phyloP scores from a whole-genome alignment of 2,113 vertebrate species.

The Felis chaus region DNA sequence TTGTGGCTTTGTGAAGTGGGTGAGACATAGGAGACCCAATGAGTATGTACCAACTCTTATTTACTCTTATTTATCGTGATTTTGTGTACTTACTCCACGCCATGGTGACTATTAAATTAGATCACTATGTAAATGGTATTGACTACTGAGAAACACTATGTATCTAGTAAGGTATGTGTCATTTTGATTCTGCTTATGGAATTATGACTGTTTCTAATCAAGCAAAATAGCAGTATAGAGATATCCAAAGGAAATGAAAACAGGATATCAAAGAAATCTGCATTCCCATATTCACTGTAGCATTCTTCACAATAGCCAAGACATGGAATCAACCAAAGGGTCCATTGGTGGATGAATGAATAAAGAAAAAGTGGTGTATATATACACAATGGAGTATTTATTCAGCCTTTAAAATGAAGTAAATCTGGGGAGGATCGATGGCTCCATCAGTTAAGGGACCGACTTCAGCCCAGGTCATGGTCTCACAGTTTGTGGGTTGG shows the following conservation, averaged over 20 bases:
- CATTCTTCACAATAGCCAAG: neutral
- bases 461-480: too few species aligned
- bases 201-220: neutral
- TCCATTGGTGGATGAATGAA: neutral
- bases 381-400: neutral
- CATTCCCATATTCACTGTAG: neutral
- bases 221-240: neutral
- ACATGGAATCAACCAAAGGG: neutral
- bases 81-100: neutral
- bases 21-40: neutral
- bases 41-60: neutral
- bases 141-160: neutral
- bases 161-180: neutral
- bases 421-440: too few species aligned
- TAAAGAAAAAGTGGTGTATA: neutral
- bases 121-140: neutral
- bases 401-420: neutral
- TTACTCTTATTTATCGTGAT: neutral
- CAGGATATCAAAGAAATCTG: neutral
- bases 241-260: neutral
- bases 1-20: neutral
- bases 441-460: too few species aligned
- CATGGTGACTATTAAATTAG: neutral
- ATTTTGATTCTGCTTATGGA: neutral
- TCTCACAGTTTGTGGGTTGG: too few species aligned